Evolutionary conservation across 2,888 invertebrate species (phyloP).

Genomic region (Caenorhabditis plicata): DNA sequence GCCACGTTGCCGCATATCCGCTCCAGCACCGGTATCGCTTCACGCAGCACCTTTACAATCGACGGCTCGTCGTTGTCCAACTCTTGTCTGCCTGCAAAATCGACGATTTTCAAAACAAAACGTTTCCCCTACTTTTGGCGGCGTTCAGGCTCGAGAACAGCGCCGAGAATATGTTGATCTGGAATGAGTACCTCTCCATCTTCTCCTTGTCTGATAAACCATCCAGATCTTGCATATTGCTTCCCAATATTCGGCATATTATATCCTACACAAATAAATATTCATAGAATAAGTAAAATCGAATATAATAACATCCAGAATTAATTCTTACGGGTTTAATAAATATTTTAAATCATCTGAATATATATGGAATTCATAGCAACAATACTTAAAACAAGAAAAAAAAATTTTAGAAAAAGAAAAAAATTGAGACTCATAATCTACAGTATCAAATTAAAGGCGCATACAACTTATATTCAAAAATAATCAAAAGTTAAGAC

Average conservation of each 20-base stretch:
- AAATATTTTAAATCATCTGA: too few relatives aligned
- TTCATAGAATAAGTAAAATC: too few relatives aligned
- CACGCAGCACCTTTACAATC: constrained; percentile 24
- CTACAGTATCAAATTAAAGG: too few relatives aligned
- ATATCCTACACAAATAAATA: constrained; percentile 18
- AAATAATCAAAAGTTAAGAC: too few relatives aligned
- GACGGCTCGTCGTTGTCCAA: constrained; percentile 18
- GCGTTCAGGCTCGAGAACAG: constrained; percentile 29
- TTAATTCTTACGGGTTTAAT: too few relatives aligned
- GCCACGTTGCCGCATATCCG: constrained; percentile 3
- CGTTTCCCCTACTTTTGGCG: constrained; percentile 4
- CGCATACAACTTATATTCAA: too few relatives aligned
- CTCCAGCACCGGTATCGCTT: constrained; percentile 37
- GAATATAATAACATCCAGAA: too few relatives aligned
- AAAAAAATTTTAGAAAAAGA: too few relatives aligned
- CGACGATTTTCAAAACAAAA: not conserved
- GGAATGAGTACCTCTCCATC: constrained; percentile 20
- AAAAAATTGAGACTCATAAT: too few relatives aligned
- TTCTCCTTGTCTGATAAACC: not conserved
- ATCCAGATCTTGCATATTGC: constrained; percentile 6
- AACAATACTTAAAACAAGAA: too few relatives aligned
- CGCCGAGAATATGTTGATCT: constrained; percentile 34
- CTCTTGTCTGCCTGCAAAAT: not conserved
- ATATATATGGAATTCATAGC: too few relatives aligned
- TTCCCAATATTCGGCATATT: constrained; percentile 9